Evolutionary conservation across 2,888 invertebrate genomes (phyloP).

Genomic region (Oxycera nigricornis): DNA sequence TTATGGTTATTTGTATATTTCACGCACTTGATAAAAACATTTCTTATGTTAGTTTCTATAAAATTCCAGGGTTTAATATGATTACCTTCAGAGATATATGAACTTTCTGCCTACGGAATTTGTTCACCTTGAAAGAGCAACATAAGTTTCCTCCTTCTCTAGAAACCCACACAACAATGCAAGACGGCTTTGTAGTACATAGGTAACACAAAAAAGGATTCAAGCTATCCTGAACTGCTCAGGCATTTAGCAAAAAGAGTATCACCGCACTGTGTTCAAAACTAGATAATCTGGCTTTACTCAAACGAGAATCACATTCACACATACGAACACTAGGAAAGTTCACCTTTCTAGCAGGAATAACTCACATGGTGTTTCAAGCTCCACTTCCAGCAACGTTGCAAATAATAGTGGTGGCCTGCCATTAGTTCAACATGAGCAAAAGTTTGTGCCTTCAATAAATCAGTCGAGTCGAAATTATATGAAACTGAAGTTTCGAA

Average conservation of each 20-base stretch:
- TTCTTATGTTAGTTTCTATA: no score
- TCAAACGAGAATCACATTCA: not conserved
- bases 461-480: constrained; percentile 40
- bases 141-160: no score
- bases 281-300: not conserved
- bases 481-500: constrained; percentile 41
- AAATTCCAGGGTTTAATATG: no score
- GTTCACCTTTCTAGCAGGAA: constrained; percentile 11
- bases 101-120: no score
- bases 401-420: constrained; percentile 21
- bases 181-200: no score
- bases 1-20: no score
- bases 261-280: not conserved
- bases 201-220: no score
- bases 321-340: constrained; percentile 2
- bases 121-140: no score
- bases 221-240: no score
- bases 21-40: no score
- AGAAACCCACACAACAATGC: no score
- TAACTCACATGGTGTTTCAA: not conserved
- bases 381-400: not conserved
- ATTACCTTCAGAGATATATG: no score
- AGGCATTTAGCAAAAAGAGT: not conserved
- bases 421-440: constrained; percentile 39
- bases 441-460: constrained; percentile 41